Conservation (phyloP, 2,888 invertebrate genomes). For the Latrodectus hesperus region DNA sequence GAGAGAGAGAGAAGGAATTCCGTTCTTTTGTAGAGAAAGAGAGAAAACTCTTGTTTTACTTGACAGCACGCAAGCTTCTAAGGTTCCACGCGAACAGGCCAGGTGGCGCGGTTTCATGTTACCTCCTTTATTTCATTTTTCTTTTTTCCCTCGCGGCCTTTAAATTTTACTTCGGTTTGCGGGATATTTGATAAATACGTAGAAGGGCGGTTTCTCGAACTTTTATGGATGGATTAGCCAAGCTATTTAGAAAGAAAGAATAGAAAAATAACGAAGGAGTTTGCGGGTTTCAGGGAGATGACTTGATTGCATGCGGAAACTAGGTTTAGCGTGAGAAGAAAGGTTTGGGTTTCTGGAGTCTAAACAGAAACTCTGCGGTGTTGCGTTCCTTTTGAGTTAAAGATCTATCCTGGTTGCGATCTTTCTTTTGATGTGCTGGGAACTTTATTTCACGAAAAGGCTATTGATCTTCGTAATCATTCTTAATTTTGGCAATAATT, state of each 20-base stretch:
- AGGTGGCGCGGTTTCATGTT: conserved; percentile 63
- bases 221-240: conserved; percentile 3
- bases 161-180: conserved; percentile 57
- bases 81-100: conserved; percentile 61
- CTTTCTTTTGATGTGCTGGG: background rate
- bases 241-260: conserved; percentile 50
- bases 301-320: conserved; percentile 49
- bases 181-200: conserved; percentile 61
- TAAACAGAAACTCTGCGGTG: background rate
- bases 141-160: conserved; percentile 28
- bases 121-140: conserved; percentile 35
- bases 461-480: background rate
- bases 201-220: conserved; percentile 37
- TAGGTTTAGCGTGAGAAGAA: background rate
- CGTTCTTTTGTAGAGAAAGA: background rate
- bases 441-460: background rate
- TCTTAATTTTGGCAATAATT: no score
- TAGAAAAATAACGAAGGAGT: conserved; percentile 36
- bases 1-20: conserved; percentile 1
- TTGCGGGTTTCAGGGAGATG: conserved; percentile 43
- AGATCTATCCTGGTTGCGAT: background rate
- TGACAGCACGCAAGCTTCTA: conserved; percentile 63
- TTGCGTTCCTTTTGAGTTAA: background rate
- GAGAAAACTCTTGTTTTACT: conserved; percentile 45
- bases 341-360: background rate